These are phyloP conservation scores for Coracias cyanogaster DNA, from an alignment of 2,797 vertebrate genomes.

Conservation along the genomic window DNA sequence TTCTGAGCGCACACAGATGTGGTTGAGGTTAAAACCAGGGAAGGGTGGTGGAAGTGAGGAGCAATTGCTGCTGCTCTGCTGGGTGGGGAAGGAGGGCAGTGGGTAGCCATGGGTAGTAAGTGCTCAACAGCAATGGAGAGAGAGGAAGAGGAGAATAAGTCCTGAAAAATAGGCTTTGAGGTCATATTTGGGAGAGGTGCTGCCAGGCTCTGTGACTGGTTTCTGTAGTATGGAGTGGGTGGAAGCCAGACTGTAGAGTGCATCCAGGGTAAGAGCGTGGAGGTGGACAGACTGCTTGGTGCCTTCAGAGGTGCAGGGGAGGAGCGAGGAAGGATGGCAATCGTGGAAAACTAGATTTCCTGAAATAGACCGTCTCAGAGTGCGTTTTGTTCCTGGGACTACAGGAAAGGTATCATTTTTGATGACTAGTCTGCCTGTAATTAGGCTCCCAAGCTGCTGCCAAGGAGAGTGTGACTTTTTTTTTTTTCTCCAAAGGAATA, in stretches of 20 bases:
- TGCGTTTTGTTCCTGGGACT: background rate
- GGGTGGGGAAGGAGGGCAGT: background rate
- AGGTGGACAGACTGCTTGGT: background rate
- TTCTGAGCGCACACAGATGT: rapidly evolving
- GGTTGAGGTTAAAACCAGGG: background rate
- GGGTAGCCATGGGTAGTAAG: too few relatives aligned
- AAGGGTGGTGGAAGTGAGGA: background rate
- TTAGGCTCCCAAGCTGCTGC: constrained; percentile 50
- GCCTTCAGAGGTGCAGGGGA: background rate
- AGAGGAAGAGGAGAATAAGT: background rate
- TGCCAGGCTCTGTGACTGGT: background rate
- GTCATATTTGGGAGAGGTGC: background rate
- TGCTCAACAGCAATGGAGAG: background rate
- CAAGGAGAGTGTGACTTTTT: background rate
- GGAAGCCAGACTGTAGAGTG: background rate
- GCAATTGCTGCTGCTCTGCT: rapidly evolving
- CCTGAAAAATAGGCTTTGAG: background rate
- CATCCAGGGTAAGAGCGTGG: background rate
- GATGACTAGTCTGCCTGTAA: constrained; percentile 61
- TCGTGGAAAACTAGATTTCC: background rate
- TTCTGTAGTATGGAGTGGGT: background rate
- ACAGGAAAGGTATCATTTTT: constrained; percentile 27
- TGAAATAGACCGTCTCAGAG: background rate
- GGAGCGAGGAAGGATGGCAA: background rate
- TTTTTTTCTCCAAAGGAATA: constrained; percentile 5